Conservation (phyloP, 2,113 vertebrate species). For the Calonectris borealis region DNA sequence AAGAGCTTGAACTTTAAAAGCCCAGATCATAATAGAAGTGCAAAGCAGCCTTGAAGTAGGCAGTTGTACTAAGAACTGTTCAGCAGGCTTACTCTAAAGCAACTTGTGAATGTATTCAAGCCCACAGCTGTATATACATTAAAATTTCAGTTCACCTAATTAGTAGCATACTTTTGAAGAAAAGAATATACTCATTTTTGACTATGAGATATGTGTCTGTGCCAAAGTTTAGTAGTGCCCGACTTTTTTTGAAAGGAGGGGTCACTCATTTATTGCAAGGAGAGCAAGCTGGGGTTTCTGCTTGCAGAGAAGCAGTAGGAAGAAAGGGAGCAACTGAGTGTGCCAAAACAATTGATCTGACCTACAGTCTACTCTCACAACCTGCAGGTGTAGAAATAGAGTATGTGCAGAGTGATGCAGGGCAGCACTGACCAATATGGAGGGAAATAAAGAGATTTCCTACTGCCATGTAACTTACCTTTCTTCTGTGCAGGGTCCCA, state of each 20-base stretch:
- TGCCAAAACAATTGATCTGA: not conserved
- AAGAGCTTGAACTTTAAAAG: not conserved
- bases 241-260: not conserved
- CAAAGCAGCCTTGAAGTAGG: not conserved
- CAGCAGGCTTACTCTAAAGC: not conserved
- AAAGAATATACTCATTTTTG: not conserved
- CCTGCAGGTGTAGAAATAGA: not conserved
- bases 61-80: not conserved
- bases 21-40: not conserved
- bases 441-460: not conserved
- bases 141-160: not conserved
- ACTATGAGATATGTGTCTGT: not conserved
- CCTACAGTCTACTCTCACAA: not conserved
- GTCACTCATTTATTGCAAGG: not conserved
- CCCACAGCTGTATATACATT: not conserved
- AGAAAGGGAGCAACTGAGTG: not conserved
- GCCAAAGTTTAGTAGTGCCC: not conserved
- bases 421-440: not conserved
- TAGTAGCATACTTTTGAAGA: not conserved
- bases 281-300: not conserved
- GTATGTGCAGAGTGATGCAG: not conserved
- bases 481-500: not conserved
- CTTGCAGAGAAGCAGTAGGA: not conserved
- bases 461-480: not conserved
- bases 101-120: not conserved